phyloP scores from a whole-genome alignment of 2,888 invertebrate species.

The Unio pictorum region DNA sequence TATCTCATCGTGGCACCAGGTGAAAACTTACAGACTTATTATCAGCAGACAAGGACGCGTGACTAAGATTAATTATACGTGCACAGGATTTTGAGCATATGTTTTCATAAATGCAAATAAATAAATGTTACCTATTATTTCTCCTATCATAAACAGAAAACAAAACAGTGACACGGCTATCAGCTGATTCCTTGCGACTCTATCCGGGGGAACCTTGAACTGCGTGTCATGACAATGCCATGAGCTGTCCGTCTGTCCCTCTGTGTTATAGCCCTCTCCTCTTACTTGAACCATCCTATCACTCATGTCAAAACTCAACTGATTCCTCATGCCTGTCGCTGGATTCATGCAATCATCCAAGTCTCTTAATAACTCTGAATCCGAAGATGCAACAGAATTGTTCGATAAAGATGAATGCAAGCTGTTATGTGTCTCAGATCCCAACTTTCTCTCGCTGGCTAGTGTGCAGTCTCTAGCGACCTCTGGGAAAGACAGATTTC shows the following conservation, averaged over 20 bases:
- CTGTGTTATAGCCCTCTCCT: slow-evolving; percentile 5
- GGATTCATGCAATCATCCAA: slow-evolving; percentile 1
- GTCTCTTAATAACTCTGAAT: slow-evolving; percentile 24
- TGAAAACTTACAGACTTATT: too few relatives aligned
- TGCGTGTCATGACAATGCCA: slow-evolving; percentile 41
- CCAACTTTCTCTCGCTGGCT: neutral
- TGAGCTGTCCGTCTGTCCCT: neutral
- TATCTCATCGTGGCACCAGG: too few relatives aligned
- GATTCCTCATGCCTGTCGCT: too few relatives aligned
- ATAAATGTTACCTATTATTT: slow-evolving; percentile 64
- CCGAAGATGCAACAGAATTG: slow-evolving; percentile 18
- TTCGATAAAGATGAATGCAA: too few relatives aligned
- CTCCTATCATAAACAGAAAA: slow-evolving; percentile 69
- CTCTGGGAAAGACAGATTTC: neutral
- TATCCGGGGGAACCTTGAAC: slow-evolving; percentile 37
- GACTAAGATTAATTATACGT: too few relatives aligned
- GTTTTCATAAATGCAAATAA: neutral
- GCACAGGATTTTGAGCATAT: too few relatives aligned
- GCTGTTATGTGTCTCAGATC: neutral
- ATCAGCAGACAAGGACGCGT: too few relatives aligned
- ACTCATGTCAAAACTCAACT: neutral
- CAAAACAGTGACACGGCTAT: slow-evolving; percentile 63
- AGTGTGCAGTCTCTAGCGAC: neutral
- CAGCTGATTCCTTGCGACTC: slow-evolving; percentile 62
- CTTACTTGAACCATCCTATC: slow-evolving; percentile 4